A percentile compares a stretch with the other conserved stretches of the same genome.
phyloP scores from a whole-genome alignment of 1,140 invertebrate genomes.

The Drosophila tropicalis region DNA sequence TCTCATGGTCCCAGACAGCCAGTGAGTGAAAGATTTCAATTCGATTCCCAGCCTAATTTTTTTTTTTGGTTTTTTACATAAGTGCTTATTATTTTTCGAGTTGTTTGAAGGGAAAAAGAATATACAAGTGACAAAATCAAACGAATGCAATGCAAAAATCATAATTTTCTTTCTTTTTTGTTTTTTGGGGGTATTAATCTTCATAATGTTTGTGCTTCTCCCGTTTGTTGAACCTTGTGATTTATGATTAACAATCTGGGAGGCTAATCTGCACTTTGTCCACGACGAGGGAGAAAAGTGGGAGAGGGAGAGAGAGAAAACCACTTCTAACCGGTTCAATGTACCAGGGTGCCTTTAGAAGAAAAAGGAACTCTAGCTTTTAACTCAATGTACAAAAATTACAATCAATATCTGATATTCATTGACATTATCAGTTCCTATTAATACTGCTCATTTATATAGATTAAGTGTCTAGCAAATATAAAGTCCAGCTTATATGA shows the following conservation, averaged over 20 bases:
- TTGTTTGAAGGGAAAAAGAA: not conserved
- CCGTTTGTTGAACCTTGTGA: slow-evolving; percentile 15
- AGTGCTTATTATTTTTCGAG: not conserved
- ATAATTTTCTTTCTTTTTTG: too few relatives aligned
- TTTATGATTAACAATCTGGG: slow-evolving; percentile 8
- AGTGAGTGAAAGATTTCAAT: slow-evolving; percentile 46
- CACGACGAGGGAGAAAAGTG: not conserved
- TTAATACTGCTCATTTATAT: not conserved
- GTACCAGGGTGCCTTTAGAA: not conserved
- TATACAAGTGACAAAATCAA: not conserved
- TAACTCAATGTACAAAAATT: not conserved
- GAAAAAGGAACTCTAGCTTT: not conserved
- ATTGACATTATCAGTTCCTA: not conserved
- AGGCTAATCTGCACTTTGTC: slow-evolving; percentile 5
- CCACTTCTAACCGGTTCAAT: not conserved
- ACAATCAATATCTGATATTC: too few relatives aligned
- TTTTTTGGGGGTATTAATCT: not conserved
- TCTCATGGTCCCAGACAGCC: slow-evolving; percentile 65
- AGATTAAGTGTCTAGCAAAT: not conserved
- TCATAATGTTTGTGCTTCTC: not conserved
- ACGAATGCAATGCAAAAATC: not conserved
- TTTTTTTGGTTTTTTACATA: not conserved
- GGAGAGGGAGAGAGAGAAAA: not conserved
- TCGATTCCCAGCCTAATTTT: not conserved
- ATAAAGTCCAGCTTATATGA: slow-evolving; percentile 3